Conservation (phyloP, 2,113 vertebrate species). For the Xiphophorus maculatus region DNA sequence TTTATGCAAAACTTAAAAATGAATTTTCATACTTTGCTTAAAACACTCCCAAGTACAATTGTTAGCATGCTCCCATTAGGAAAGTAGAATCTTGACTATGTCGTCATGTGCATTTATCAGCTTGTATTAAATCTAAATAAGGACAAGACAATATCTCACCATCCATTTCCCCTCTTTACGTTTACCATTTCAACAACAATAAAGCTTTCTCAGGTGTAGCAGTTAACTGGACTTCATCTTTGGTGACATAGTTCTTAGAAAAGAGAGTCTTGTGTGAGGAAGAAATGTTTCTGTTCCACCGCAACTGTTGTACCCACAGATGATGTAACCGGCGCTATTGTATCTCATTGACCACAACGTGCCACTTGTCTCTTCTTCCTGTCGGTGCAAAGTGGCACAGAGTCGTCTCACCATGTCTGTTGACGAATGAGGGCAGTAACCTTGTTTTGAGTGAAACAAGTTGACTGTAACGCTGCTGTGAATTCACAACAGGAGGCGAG, state of each 20-base stretch:
- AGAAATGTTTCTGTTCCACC: background rate
- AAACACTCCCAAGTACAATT: no score
- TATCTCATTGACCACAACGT: background rate
- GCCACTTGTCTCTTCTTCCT: conserved; percentile 6
- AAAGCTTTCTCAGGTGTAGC: background rate
- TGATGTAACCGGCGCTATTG: background rate
- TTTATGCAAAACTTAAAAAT: no score
- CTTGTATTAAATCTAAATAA: no score
- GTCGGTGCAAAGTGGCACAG: no score
- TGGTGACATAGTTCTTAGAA: background rate
- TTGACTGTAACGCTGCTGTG: background rate
- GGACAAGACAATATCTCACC: no score
- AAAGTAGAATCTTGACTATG: no score
- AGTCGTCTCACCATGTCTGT: background rate
- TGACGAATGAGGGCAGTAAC: background rate
- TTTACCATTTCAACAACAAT: no score
- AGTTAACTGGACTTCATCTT: background rate
- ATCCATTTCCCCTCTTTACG: no score
- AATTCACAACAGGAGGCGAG: background rate
- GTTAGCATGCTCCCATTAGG: no score
- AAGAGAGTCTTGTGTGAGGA: background rate
- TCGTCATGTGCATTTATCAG: no score
- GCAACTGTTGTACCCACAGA: background rate
- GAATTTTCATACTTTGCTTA: no score
- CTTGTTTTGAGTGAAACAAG: background rate